Conservation (phyloP, 2,888 invertebrate species). For the Microdon myrmicae region DNA sequence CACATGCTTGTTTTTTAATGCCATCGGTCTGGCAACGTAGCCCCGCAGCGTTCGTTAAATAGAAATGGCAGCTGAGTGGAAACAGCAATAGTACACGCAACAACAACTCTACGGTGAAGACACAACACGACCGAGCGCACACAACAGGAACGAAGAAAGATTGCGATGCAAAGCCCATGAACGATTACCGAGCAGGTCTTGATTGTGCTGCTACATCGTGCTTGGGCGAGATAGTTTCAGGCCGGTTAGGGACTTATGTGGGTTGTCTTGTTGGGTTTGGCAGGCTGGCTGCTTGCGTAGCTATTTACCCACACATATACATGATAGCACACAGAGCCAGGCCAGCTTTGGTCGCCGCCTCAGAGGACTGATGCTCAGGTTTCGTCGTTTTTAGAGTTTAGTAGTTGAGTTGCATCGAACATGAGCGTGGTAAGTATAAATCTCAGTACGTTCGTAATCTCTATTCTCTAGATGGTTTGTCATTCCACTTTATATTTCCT, state of each 20-base stretch:
- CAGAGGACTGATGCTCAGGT: constrained; percentile 36
- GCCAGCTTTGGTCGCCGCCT: constrained; percentile 9
- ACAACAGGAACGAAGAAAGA: constrained; percentile 16
- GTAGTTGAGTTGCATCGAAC: constrained; percentile 49
- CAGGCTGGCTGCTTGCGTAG: constrained; percentile 42
- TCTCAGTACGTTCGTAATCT: constrained; percentile 19
- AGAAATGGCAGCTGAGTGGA: constrained; percentile 18
- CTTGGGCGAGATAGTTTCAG: constrained; percentile 47
- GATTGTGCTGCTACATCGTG: constrained; percentile 40
- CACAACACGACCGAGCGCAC: constrained; percentile 18
- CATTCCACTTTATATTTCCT: no score
- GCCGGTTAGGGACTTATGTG: constrained; percentile 48
- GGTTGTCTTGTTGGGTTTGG: constrained; percentile 29
- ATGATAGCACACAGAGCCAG: constrained; percentile 4
- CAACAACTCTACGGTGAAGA: background rate
- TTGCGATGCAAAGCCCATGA: no score
- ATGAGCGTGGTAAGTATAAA: constrained; percentile 53
- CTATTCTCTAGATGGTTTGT: constrained; percentile 1
- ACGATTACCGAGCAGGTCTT: constrained; percentile 31
- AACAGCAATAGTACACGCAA: constrained; percentile 1
- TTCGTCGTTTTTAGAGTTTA: constrained; percentile 42
- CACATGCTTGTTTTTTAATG: constrained; percentile 22
- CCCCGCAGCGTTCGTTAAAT: constrained; percentile 26
- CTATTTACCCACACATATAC: constrained; percentile 30
- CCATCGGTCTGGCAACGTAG: constrained; percentile 26